Evolutionary conservation across 1,140 invertebrate species (phyloP).

Genomic region (Formica exsecta): DNA sequence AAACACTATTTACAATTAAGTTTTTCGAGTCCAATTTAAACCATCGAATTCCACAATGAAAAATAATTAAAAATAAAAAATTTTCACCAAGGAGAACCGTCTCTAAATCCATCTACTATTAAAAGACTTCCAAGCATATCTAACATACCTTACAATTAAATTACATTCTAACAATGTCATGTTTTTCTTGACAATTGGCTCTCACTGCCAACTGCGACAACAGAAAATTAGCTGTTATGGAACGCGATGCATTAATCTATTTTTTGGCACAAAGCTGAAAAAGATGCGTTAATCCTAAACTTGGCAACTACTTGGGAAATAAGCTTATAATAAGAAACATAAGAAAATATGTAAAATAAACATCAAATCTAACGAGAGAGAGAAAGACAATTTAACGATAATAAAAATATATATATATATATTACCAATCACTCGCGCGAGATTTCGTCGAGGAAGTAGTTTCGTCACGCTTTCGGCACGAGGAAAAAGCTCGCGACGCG

Average conservation of each 20-base stretch:
- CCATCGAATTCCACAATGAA: not conserved
- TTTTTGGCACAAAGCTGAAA: slow-evolving; percentile 4
- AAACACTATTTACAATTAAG: not conserved
- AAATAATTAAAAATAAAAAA: not conserved
- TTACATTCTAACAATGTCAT: not conserved
- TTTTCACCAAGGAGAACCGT: not conserved
- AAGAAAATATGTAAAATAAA: not conserved
- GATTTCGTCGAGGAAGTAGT: slow-evolving; percentile 4
- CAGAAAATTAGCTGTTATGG: slow-evolving; percentile 1
- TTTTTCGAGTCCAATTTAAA: not conserved
- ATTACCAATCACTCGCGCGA: slow-evolving; percentile 14
- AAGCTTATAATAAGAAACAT: not conserved
- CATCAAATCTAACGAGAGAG: not conserved
- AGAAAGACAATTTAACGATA: not conserved
- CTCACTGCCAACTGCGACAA: not conserved
- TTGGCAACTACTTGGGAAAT: not conserved
- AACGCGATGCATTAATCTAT: slow-evolving; percentile 12
- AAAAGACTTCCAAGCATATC: not conserved
- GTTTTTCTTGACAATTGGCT: slow-evolving; percentile 14
- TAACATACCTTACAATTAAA: not conserved
- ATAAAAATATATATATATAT: too few relatives aligned
- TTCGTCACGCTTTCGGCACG: slow-evolving; percentile 9
- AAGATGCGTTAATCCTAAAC: not conserved
- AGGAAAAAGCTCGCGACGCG: not conserved
- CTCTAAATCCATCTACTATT: slow-evolving; percentile 9